Conservation (phyloP, 1,140 invertebrate genomes). For the Argopecten irradians region DNA sequence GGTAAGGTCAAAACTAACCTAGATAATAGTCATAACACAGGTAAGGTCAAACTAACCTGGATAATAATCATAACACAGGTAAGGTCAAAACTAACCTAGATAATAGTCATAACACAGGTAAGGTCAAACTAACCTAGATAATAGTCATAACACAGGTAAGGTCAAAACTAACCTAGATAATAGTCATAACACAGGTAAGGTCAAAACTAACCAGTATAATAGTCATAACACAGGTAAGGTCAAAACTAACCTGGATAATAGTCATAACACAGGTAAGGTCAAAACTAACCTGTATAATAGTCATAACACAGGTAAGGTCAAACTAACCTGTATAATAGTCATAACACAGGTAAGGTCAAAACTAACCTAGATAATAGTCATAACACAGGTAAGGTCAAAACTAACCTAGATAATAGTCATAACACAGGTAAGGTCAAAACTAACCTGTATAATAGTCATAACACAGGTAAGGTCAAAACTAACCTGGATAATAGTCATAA, state of each 20-base stretch:
- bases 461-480: slow-evolving; percentile 62
- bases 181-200: slow-evolving; percentile 67
- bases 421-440: slow-evolving; percentile 60
- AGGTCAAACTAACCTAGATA: neutral
- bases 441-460: no score
- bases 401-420: no score
- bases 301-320: neutral
- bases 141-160: slow-evolving; percentile 50
- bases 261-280: slow-evolving; percentile 65
- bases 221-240: slow-evolving; percentile 53
- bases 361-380: slow-evolving; percentile 60
- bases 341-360: slow-evolving; percentile 2
- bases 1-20: no score
- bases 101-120: slow-evolving; percentile 68
- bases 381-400: slow-evolving; percentile 63
- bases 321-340: neutral
- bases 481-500: no score
- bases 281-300: neutral
- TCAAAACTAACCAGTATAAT: neutral
- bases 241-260: slow-evolving; percentile 60
- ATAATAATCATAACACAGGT: neutral
- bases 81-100: slow-evolving; percentile 50
- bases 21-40: neutral
- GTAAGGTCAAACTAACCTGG: neutral
- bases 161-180: slow-evolving; percentile 60